Base-by-base conservation (phyloP, 1,140 invertebrate species). In the Cardiocondyla obscurior region DNA sequence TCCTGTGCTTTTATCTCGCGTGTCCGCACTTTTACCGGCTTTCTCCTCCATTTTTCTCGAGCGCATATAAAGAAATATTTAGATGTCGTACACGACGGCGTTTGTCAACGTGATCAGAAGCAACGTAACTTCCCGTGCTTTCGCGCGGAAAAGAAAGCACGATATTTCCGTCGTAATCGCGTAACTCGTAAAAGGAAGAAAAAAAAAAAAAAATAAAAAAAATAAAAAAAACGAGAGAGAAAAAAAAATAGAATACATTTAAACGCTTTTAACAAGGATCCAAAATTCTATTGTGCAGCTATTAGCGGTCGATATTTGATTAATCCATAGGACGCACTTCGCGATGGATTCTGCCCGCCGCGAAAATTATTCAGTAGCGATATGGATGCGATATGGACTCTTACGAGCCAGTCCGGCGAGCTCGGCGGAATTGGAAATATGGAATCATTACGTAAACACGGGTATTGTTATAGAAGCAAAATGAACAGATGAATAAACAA, bases 221-320 rank as follows among this genome's bases (percentile, higher is more conserved):
- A n/a, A 4, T n/a, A 44, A 33, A 57, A 33, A 62, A 69, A n/a
- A n/a, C n/a, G n/a, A n/a, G n/a, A n/a, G n/a, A 14, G 49, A n/a
- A 4, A 25, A 44, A 33, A 57, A 33, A 62, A 69, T 6, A 14
- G n/a, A 62, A 60, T 39, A 16, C 55, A 57, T 72, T 57, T 28
- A 42, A 73, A 58, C 10, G 70, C 60, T 67, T 53, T 77, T 65
- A 79, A n/a, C 62, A n/a, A 22, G 10, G 7, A 39, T 30, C 7
- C 33, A 7, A 42, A 79, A 55, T 69, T 39, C 6, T 67, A 51
- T 77, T 12, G 22, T 4, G 6, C 16, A 2, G 22, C 62, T 33
- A 79, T 79, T 79, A 79, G 33, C 46, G 25, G 8, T 67, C 49
- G 62, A 79, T 79, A 79, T 69, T 57, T 69, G 62, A 69, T 79